Conservation (phyloP, 2,888 invertebrate genomes). For the Theodoxus fluviatilis region DNA sequence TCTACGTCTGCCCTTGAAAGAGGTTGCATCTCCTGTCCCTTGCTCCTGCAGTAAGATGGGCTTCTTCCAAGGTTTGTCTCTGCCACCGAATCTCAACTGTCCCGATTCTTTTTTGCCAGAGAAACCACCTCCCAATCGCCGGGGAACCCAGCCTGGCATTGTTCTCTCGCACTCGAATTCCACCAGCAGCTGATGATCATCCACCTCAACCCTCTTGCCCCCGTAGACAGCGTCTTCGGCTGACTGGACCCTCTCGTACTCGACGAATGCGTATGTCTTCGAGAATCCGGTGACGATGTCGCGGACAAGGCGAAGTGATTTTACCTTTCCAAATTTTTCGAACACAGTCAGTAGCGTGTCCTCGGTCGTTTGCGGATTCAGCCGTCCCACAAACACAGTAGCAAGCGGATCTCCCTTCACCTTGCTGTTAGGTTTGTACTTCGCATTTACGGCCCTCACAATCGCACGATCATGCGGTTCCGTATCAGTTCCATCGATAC, state of each 20-base stretch:
- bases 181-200: conserved; percentile 76
- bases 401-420: conserved; percentile 75
- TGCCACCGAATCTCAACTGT: conserved; percentile 85
- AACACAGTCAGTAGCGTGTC: conserved; percentile 68
- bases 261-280: conserved; percentile 86
- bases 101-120: conserved; percentile 87
- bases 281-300: conserved; percentile 85
- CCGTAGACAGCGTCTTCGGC: conserved; percentile 73
- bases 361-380: conserved; percentile 75
- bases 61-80: conserved; percentile 76
- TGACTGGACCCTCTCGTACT: conserved; percentile 73
- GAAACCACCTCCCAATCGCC: conserved; percentile 86
- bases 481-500: conserved; percentile 85
- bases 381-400: conserved; percentile 79
- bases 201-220: conserved; percentile 72
- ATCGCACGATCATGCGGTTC: conserved; percentile 83
- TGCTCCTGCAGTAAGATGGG: conserved; percentile 40
- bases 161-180: conserved; percentile 79
- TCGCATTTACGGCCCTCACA: conserved; percentile 74
- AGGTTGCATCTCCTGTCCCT: background rate
- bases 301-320: conserved; percentile 74
- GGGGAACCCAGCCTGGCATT: conserved; percentile 80
- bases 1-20: too few species aligned
- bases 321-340: conserved; percentile 74
- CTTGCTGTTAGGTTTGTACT: conserved; percentile 58